Evolutionary conservation across 2,888 invertebrate genomes (phyloP).

Genomic region (Andrena dorsata): DNA sequence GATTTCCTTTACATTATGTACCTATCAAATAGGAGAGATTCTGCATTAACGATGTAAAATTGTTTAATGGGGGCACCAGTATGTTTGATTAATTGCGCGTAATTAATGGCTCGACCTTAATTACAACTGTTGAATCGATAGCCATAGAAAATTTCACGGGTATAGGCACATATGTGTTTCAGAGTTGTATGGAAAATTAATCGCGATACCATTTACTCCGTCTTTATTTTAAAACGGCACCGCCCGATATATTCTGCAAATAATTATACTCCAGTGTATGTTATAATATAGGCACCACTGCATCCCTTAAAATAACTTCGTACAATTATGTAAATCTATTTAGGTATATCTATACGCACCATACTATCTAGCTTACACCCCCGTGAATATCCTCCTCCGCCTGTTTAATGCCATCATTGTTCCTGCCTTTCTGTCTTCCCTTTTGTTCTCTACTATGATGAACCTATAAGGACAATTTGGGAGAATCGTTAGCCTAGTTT

Average conservation of each 20-base stretch:
- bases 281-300: not conserved
- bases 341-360: not conserved
- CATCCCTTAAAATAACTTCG: not conserved
- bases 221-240: too few species aligned
- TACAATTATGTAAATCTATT: constrained; percentile 5
- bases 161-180: not conserved
- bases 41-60: constrained; percentile 1
- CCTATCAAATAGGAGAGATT: not conserved
- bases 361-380: not conserved
- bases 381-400: not conserved
- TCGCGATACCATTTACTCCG: not conserved
- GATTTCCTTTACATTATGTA: not conserved
- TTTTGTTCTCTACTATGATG: constrained; percentile 29
- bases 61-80: not conserved
- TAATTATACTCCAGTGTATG: not conserved
- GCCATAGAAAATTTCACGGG: not conserved
- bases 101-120: constrained; percentile 41
- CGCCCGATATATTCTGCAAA: not conserved
- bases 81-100: constrained; percentile 12
- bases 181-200: not conserved
- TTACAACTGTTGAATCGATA: not conserved
- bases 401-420: constrained; percentile 9
- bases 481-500: constrained; percentile 52
- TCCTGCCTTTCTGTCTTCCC: not conserved
- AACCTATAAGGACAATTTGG: constrained; percentile 29